These are phyloP conservation scores for Ornithoptera alexandrae DNA, from an alignment of 2,888 invertebrate genomes.

Conservation along the genomic window DNA sequence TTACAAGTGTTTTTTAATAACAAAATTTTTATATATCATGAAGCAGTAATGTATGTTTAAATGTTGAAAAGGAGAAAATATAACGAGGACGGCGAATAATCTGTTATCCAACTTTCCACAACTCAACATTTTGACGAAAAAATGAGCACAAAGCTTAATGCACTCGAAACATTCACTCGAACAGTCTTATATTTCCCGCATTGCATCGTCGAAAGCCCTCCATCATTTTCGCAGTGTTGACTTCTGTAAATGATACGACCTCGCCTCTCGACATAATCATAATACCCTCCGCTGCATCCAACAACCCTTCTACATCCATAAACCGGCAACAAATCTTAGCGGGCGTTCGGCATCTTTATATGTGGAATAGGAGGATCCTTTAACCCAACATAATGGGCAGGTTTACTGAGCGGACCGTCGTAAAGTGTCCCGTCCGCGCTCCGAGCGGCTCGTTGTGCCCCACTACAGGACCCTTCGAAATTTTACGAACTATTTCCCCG, in stretches of 20 bases:
- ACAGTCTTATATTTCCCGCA: slow-evolving; percentile 58
- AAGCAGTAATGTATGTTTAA: neutral
- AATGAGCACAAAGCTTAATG: slow-evolving; percentile 35
- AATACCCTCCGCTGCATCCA: slow-evolving; percentile 69
- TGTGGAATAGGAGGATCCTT: slow-evolving; percentile 73
- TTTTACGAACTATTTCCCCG: slow-evolving; percentile 79
- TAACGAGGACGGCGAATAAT: neutral
- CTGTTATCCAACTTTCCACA: slow-evolving; percentile 17
- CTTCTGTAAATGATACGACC: slow-evolving; percentile 74
- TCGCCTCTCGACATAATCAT: slow-evolving; percentile 75
- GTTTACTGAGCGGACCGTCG: slow-evolving; percentile 77
- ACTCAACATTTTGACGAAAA: slow-evolving; percentile 28
- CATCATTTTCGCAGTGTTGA: slow-evolving; percentile 74
- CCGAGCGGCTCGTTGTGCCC: slow-evolving; percentile 41
- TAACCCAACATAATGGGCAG: slow-evolving; percentile 78
- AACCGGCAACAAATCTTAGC: slow-evolving; percentile 76
- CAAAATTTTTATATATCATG: no score
- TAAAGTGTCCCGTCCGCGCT: slow-evolving; percentile 71
- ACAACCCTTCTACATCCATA: slow-evolving; percentile 77
- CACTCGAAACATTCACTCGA: slow-evolving; percentile 43
- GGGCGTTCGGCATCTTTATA: slow-evolving; percentile 77
- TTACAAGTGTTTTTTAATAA: no score
- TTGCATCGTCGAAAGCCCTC: slow-evolving; percentile 62
- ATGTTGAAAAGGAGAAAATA: slow-evolving; percentile 4
- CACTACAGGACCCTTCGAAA: slow-evolving; percentile 67